A percentile compares a stretch with the other conserved stretches of the same genome.
Evolutionary conservation across 1,140 invertebrate genomes (phyloP).

Genomic region (Zaprionus lachaisei): DNA sequence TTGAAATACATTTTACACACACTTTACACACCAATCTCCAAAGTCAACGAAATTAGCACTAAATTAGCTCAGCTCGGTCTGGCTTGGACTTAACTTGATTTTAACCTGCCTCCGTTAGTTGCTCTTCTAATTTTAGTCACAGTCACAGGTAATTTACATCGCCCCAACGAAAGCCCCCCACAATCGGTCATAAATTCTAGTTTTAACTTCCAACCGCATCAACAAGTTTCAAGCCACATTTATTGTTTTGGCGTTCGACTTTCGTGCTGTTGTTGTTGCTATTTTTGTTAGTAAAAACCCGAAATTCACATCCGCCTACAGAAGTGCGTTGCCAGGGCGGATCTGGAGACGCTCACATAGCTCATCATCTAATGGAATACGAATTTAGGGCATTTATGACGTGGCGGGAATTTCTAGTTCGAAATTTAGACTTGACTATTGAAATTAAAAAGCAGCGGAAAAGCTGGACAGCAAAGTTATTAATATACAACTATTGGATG

Average conservation of each 20-base stretch:
- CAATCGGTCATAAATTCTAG: conserved; percentile 56
- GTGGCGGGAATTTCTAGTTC: conserved; percentile 21
- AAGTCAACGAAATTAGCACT: conserved; percentile 43
- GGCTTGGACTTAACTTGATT: neutral
- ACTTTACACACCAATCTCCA: neutral
- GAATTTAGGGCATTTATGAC: conserved; percentile 45
- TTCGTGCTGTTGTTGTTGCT: conserved; percentile 25
- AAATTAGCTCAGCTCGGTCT: conserved; percentile 34
- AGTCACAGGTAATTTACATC: conserved; percentile 58
- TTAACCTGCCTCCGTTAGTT: conserved; percentile 14
- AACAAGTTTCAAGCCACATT: conserved; percentile 42
- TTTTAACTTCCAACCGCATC: conserved; percentile 46
- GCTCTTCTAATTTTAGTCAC: conserved; percentile 28
- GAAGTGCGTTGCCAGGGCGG: conserved; percentile 35
- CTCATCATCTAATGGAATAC: conserved; percentile 38
- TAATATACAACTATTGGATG: neutral
- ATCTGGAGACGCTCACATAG: conserved; percentile 18
- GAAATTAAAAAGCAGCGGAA: neutral
- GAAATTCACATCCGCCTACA: conserved; percentile 61
- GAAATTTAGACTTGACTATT: neutral
- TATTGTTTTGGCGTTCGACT: conserved; percentile 24
- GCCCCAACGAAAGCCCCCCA: conserved; percentile 35
- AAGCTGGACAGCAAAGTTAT: neutral
- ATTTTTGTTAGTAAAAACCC: conserved; percentile 51
- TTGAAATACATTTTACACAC: conserved; percentile 39